Base-by-base conservation (phyloP, 2,888 invertebrate species). In the Aphelenchoides bicaudatus region DNA sequence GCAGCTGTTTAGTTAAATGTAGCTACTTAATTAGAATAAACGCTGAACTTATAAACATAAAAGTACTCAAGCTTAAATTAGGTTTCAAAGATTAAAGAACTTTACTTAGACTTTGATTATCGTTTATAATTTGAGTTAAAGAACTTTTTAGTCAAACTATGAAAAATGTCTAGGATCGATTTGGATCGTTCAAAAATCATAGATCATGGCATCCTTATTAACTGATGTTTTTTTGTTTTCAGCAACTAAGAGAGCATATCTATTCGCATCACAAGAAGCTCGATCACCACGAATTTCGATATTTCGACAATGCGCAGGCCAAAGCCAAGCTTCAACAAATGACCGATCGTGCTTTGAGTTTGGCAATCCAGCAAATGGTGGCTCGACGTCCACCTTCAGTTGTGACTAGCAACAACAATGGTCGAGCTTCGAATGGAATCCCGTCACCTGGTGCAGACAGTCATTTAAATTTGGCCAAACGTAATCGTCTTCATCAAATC, bases 171-270 rank as follows among this genome's bases (percentile, higher is more conserved):
- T n/a, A n/a, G n/a, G n/a, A n/a, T n/a, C n/a, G n/a, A n/a, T n/a
- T n/a, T n/a, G n/a, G n/a, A n/a, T n/a, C n/a, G n/a, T n/a, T n/a
- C n/a, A n/a, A n/a, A n/a, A n/a, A n/a, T n/a, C n/a, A n/a, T n/a
- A n/a, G n/a, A n/a, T n/a, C n/a, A n/a, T n/a, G n/a, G n/a, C n/a
- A n/a, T n/a, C n/a, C n/a, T n/a, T n/a, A n/a, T n/a, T n/a, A n/a
- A n/a, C n/a, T n/a, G n/a, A n/a, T n/a, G n/a, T n/a, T n/a, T n/a
- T n/a, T n/a, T n/a, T n/a, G n/a, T n/a, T n/a, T n/a, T n/a, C n/a
- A n/a, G n/a, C 75, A 75, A 58, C 77, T 77, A 74, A 61, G 75
- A 27, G 77, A 77, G 58, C 77, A 77, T 56, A 61, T 77, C 46
- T 70, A 75, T 49, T 73, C 74, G 13, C 55, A 62, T 2, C 77